Percentiles rank a stretch among this genome's conserved stretches.
These are phyloP conservation scores for Drosophila aldrichi DNA, from an alignment of 2,888 invertebrate genomes.

Conservation along the genomic window DNA sequence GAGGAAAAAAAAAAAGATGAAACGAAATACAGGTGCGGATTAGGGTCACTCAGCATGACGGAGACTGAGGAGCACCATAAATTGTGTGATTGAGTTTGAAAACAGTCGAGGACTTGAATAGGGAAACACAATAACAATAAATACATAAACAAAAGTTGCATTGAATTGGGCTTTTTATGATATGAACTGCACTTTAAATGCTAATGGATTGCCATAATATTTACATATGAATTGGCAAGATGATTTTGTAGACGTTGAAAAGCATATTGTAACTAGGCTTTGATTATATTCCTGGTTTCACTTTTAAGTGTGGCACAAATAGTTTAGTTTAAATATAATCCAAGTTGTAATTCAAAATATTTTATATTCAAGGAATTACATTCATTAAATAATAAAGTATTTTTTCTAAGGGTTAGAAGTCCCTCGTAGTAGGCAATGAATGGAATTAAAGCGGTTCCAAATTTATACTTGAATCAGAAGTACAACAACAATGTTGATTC, in stretches of 20 bases:
- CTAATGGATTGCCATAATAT: constrained; percentile 13
- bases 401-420: not conserved
- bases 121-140: constrained; percentile 5
- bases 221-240: constrained; percentile 25
- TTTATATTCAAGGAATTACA: constrained; percentile 37
- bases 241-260: not conserved
- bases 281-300: not conserved
- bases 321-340: not conserved
- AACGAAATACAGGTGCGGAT: constrained; percentile 75
- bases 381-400: constrained; percentile 12
- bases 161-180: constrained; percentile 8
- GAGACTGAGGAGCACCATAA: constrained; percentile 28
- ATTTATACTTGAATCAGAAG: not conserved
- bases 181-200: constrained; percentile 30
- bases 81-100: constrained; percentile 39
- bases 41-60: constrained; percentile 61
- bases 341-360: not conserved
- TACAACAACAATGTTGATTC: constrained; percentile 24
- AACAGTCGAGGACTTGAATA: constrained; percentile 22
- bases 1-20: constrained; percentile 27
- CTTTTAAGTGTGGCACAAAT: not conserved
- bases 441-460: constrained; percentile 28
- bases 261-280: not conserved
- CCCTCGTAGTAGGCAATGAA: constrained; percentile 41
- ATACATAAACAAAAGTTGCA: constrained; percentile 15